phyloP scores from a whole-genome alignment of 2,113 vertebrate genomes.

The Nannospalax galili region DNA sequence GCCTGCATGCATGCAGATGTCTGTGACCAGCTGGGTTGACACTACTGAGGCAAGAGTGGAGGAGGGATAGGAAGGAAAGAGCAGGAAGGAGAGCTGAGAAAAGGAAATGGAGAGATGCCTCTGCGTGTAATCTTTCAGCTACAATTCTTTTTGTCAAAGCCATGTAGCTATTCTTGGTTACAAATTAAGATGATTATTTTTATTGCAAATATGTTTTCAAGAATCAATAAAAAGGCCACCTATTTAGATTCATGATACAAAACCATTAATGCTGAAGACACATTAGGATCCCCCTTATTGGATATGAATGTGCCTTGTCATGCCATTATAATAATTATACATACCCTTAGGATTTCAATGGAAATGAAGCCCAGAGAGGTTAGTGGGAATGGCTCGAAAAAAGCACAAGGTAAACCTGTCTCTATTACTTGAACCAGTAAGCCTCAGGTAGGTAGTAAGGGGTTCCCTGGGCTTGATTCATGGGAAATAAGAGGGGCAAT shows the following conservation, averaged over 20 bases:
- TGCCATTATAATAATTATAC: background rate
- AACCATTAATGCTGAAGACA: background rate
- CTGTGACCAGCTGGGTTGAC: background rate
- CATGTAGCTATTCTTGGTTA: background rate
- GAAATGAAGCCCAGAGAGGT: background rate
- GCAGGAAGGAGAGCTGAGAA: background rate
- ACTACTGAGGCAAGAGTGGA: background rate
- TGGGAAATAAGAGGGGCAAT: background rate
- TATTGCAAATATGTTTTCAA: constrained; percentile 37
- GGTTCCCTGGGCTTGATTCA: background rate
- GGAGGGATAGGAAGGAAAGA: background rate
- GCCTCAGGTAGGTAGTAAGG: background rate
- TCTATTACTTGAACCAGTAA: background rate
- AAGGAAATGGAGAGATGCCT: background rate
- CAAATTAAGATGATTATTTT: background rate
- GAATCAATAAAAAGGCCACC: background rate
- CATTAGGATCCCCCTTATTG: background rate
- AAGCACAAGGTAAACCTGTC: background rate
- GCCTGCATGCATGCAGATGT: background rate
- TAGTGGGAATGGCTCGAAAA: background rate
- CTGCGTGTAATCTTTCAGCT: background rate
- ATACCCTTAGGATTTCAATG: background rate
- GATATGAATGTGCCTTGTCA: background rate
- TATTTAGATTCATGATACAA: background rate
- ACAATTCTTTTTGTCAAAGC: background rate